phyloP scores from a whole-genome alignment of 2,888 invertebrate species.

The Conchocele bisecta region DNA sequence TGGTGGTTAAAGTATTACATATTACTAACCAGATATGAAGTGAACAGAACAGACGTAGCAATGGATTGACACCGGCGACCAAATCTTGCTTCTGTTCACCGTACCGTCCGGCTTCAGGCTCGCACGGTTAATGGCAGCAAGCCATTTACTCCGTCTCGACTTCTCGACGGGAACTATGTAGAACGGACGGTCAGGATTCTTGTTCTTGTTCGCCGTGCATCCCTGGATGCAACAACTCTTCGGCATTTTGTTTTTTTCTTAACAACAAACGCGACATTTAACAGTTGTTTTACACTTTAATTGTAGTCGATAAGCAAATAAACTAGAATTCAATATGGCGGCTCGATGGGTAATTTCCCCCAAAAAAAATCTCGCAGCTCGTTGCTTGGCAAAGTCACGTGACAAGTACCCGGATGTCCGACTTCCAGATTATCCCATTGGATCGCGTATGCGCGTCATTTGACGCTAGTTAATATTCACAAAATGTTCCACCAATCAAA shows the following conservation, averaged over 20 bases:
- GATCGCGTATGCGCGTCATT: no score
- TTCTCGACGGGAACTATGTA: background rate
- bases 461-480: no score
- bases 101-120: constrained; percentile 1
- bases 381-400: background rate
- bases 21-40: constrained; percentile 1
- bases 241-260: background rate
- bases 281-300: no score
- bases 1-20: background rate
- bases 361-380: no score
- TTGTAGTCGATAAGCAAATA: no score
- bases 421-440: constrained; percentile 3
- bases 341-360: no score
- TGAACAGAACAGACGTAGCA: constrained; percentile 1
- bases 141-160: constrained; percentile 1
- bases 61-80: background rate
- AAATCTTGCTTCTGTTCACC: background rate
- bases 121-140: background rate
- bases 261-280: background rate
- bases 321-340: background rate
- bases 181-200: background rate
- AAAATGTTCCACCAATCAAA: no score
- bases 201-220: background rate
- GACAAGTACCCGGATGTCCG: background rate
- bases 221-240: constrained; percentile 1